These are phyloP conservation scores for Cydia pomonella DNA, from an alignment of 1,140 invertebrate genomes.

Conservation along the genomic window DNA sequence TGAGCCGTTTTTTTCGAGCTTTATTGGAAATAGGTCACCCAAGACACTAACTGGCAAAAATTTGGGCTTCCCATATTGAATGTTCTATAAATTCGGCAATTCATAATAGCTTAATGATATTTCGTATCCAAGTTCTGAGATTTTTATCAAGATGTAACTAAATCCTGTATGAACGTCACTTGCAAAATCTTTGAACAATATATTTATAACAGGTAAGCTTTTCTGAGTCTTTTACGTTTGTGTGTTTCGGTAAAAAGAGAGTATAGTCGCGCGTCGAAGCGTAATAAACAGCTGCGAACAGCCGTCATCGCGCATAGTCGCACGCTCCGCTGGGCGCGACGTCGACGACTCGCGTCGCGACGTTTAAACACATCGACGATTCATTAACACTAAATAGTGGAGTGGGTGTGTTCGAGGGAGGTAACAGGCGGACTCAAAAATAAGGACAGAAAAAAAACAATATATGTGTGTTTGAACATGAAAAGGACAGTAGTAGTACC, in stretches of 20 bases:
- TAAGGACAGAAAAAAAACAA: not conserved
- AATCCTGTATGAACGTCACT: too few species aligned
- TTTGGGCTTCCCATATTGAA: too few species aligned
- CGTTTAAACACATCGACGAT: conserved; percentile 18
- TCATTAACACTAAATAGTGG: conserved; percentile 13
- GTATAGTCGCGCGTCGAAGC: conserved; percentile 45
- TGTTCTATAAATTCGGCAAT: too few species aligned
- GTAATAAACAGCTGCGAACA: conserved; percentile 69
- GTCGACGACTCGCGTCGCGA: not conserved
- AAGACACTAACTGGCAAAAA: too few species aligned
- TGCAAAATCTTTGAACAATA: too few species aligned
- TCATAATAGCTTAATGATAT: too few species aligned
- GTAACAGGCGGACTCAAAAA: not conserved
- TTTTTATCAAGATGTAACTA: too few species aligned
- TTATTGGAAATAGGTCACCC: too few species aligned
- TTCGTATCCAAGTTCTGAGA: too few species aligned
- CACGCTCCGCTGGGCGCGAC: conserved; percentile 53
- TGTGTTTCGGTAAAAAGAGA: conserved; percentile 21
- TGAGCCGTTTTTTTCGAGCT: too few species aligned
- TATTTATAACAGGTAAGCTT: too few species aligned
- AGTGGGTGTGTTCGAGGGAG: not conserved
- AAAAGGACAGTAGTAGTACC: too few species aligned
- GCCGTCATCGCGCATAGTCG: conserved; percentile 61
- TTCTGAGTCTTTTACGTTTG: conserved; percentile 17
- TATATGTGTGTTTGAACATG: not conserved